Conservation (phyloP, 37 sponge, comb jelly and placozoan genomes). For the Oscarella lobularis region DNA sequence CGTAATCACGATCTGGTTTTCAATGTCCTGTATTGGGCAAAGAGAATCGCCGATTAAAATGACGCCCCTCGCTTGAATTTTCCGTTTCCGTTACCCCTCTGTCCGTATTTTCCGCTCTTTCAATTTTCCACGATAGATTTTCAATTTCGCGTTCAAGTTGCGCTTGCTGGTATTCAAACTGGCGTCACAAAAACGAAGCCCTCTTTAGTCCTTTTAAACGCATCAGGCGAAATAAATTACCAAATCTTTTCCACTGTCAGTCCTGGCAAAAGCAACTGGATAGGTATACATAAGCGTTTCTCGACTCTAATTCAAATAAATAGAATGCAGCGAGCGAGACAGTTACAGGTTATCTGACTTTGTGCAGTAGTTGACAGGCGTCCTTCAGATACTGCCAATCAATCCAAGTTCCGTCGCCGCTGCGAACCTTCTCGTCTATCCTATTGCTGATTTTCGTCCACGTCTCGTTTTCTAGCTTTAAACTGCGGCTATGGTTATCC, state of each 20-base stretch:
- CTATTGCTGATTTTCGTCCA: slow-evolving; percentile 28
- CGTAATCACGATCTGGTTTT: slow-evolving; percentile 54
- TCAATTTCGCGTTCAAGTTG: slow-evolving; percentile 84
- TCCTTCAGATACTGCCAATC: slow-evolving; percentile 87
- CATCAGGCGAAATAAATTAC: slow-evolving; percentile 21
- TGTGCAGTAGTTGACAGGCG: slow-evolving; percentile 53
- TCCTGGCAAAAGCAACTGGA: slow-evolving; percentile 64
- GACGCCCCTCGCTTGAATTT: background rate
- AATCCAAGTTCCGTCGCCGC: slow-evolving; percentile 71
- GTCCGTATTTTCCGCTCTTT: slow-evolving; percentile 1
- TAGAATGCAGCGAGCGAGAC: background rate
- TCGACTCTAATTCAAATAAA: slow-evolving; percentile 34
- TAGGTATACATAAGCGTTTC: slow-evolving; percentile 87
- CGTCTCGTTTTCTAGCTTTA: slow-evolving; percentile 55
- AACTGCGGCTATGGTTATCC: slow-evolving; percentile 62
- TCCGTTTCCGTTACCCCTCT: background rate
- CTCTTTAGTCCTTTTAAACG: background rate
- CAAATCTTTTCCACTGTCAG: slow-evolving; percentile 59
- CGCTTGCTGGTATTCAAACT: slow-evolving; percentile 93
- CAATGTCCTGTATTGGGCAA: slow-evolving; percentile 46
- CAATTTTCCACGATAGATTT: slow-evolving; percentile 83
- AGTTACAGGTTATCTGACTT: slow-evolving; percentile 13
- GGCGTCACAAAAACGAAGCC: background rate
- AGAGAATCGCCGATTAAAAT: too few relatives aligned
- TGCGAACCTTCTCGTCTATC: slow-evolving; percentile 51